These are phyloP conservation scores for Eupithecia insigniata DNA, from an alignment of 2,888 invertebrate species.

Conservation along the genomic window DNA sequence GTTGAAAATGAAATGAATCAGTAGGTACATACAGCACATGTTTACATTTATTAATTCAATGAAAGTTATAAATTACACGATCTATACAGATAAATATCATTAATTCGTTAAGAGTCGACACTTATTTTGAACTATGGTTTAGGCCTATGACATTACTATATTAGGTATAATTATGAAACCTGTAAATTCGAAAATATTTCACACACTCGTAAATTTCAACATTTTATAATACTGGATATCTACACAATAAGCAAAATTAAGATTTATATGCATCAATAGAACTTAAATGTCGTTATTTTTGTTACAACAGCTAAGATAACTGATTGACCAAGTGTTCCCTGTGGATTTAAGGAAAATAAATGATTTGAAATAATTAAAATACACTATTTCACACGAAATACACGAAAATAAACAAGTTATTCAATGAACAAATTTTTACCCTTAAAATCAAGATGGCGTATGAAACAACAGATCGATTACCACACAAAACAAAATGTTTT, in stretches of 20 bases:
- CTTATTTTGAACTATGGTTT: slow-evolving; percentile 28
- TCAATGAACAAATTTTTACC: too few species aligned
- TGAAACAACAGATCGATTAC: too few species aligned
- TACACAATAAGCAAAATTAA: background rate
- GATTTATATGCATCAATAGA: background rate
- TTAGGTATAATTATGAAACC: too few species aligned
- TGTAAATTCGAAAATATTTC: slow-evolving; percentile 2
- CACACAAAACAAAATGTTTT: too few species aligned
- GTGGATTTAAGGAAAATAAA: too few species aligned
- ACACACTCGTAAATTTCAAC: background rate
- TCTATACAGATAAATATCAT: slow-evolving; percentile 9
- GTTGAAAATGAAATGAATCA: background rate
- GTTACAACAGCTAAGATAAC: background rate
- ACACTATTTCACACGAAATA: too few species aligned
- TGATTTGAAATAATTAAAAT: too few species aligned
- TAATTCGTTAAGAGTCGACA: slow-evolving; percentile 9
- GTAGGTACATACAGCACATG: slow-evolving; percentile 4
- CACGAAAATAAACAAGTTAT: too few species aligned
- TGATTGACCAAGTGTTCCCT: too few species aligned
- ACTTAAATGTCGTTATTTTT: background rate
- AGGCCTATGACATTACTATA: slow-evolving; percentile 19
- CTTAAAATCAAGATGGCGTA: too few species aligned
- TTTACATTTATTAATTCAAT: slow-evolving; percentile 13
- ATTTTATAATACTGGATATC: background rate
- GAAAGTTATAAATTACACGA: slow-evolving; percentile 12